Evolutionary conservation across 2,888 invertebrate genomes (phyloP), one percentile per base, ranked within the genome.

Genomic region (Leucozona laternaria): DNA sequence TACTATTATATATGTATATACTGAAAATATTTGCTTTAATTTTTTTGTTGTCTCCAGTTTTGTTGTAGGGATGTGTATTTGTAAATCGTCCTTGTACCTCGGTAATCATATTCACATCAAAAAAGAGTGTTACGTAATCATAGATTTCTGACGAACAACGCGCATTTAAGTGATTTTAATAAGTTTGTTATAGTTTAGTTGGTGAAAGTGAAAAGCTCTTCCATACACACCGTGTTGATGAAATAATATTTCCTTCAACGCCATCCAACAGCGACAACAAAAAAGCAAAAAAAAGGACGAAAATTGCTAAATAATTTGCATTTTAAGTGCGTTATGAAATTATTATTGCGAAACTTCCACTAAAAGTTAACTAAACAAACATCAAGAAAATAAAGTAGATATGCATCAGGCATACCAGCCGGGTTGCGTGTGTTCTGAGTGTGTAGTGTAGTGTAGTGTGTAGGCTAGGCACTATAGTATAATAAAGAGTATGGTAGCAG

Each of bases 241-340:
- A 58, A 72, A 66, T 71, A 76, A 76, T 76, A 22, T 62, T 22
- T 25, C 10, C 50, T 10, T 11, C 28, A 1, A 2, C 5, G 15
- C 20, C 37, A 22, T 40, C 7, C 15, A 22, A 15, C 6, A 40
- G 13, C 13, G 13, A 53, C 68, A 77, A 70, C 58, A 57, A 20
- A 62, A 28, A 45, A 45, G 7, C 73, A 70, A 50, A 57, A 20
- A 62, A 28, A 45, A 45, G 7, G 45, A 62, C 62, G 6, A 45
- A 66, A 31, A 48, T 48, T 76, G 48, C 77, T 78, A 70, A 85
- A 80, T 80, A 85, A 85, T 85, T 85, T 85, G 85, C 85, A 85
- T 85, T 78, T 80, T 85, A 85, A 85, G 85, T 80, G 77, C 80
- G 80, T 85, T 80, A 85, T 85, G 60, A 77, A 85, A 85, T 85